These are phyloP conservation scores for Drosophila eohydei DNA, from an alignment of 2,888 invertebrate species.

Conservation along the genomic window DNA sequence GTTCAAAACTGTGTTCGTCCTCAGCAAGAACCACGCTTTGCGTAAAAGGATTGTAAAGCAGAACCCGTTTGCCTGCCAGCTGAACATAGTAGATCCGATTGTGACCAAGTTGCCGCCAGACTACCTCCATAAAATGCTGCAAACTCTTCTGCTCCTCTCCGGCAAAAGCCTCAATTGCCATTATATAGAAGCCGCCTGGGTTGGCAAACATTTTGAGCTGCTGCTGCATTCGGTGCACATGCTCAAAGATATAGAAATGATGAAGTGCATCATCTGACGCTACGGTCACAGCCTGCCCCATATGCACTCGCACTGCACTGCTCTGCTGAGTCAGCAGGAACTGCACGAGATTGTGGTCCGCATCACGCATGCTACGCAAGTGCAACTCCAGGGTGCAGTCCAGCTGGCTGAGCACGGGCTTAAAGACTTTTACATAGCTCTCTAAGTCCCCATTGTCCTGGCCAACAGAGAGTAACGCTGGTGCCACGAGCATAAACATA, in stretches of 20 bases:
- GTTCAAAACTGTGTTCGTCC: conserved; percentile 32
- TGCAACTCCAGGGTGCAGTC: conserved; percentile 65
- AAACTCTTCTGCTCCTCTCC: conserved; percentile 23
- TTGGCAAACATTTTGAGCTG: conserved; percentile 4
- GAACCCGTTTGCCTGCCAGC: conserved; percentile 12
- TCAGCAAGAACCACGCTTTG: conserved; percentile 12
- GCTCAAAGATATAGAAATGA: conserved; percentile 41
- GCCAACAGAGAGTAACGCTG: conserved; percentile 2
- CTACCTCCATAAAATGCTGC: conserved; percentile 41
- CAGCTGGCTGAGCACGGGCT: conserved; percentile 47
- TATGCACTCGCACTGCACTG: conserved; percentile 47
- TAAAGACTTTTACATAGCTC: conserved; percentile 24
- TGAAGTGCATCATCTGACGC: conserved; percentile 25
- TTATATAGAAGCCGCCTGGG: conserved; percentile 49
- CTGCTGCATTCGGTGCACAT: conserved; percentile 20
- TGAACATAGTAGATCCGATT: conserved; percentile 74
- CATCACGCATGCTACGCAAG: conserved; percentile 44
- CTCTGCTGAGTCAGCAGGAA: conserved; percentile 57
- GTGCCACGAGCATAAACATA: conserved; percentile 49
- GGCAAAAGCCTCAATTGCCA: conserved; percentile 38
- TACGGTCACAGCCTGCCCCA: not conserved
- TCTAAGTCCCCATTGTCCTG: conserved; percentile 16
- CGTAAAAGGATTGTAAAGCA: conserved; percentile 80
- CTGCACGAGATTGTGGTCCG: conserved; percentile 49
- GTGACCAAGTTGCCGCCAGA: conserved; percentile 70